phyloP scores from a whole-genome alignment of 1,140 invertebrate genomes.

The Hypothenemus hampei region DNA sequence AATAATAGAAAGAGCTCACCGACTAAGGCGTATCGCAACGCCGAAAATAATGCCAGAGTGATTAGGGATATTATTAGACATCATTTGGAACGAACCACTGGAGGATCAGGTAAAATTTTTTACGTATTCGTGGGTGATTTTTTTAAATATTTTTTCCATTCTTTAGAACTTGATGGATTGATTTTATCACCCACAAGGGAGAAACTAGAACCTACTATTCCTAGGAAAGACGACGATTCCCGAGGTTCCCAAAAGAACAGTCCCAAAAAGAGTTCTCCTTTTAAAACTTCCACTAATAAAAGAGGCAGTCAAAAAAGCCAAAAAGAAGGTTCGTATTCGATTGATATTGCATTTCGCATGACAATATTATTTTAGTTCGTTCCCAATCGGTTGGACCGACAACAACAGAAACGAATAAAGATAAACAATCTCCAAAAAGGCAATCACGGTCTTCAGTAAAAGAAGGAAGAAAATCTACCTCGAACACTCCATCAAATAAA shows the following conservation, averaged over 20 bases:
- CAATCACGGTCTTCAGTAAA: constrained; percentile 59
- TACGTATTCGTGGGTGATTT: not conserved
- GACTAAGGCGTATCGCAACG: constrained; percentile 53
- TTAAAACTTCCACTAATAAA: constrained; percentile 40
- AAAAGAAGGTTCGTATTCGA: constrained; percentile 26
- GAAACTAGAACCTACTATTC: constrained; percentile 64
- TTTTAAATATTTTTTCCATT: not conserved
- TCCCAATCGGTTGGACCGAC: constrained; percentile 65
- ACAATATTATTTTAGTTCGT: constrained; percentile 50
- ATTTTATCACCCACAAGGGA: constrained; percentile 65
- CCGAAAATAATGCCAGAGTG: constrained; percentile 49
- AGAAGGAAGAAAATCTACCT: constrained; percentile 45
- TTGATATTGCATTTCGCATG: not conserved
- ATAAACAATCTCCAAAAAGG: constrained; percentile 61
- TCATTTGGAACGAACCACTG: constrained; percentile 66
- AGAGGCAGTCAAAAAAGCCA: constrained; percentile 34
- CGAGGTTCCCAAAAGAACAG: constrained; percentile 57
- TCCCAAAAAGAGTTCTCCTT: constrained; percentile 56
- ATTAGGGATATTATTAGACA: constrained; percentile 58
- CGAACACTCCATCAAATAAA: constrained; percentile 49
- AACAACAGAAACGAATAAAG: constrained; percentile 52
- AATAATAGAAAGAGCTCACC: constrained; percentile 72
- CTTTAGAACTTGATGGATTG: constrained; percentile 42
- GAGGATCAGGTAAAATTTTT: constrained; percentile 50
- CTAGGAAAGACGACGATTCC: constrained; percentile 58